Evolutionary conservation across 2,113 vertebrate genomes (phyloP).

Genomic region (Erythrolamprus reginae): DNA sequence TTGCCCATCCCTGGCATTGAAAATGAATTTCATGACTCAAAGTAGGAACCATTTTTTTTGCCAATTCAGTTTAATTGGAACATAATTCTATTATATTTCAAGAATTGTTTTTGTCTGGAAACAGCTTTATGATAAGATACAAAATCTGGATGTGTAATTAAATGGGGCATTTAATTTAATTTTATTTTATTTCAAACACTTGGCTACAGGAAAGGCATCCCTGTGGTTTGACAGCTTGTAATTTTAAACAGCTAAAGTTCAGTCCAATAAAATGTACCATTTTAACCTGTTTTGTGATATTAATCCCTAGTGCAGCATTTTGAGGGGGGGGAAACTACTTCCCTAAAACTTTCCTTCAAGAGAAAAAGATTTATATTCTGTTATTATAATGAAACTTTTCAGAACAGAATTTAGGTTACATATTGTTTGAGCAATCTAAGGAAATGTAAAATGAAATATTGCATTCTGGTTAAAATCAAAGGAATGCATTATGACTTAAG

Average conservation of each 20-base stretch:
- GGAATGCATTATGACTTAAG: constrained; percentile 14
- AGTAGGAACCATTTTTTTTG: constrained; percentile 15
- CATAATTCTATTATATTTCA: constrained; percentile 24
- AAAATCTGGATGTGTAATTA: constrained; percentile 30
- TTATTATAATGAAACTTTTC: constrained; percentile 1
- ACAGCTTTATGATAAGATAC: constrained; percentile 21
- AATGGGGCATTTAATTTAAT: constrained; percentile 26
- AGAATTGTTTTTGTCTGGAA: constrained; percentile 25
- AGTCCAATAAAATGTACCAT: constrained; percentile 21
- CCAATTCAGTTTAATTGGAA: constrained; percentile 25
- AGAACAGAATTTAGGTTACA: not conserved
- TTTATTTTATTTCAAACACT: constrained; percentile 18
- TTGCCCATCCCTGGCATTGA: not conserved
- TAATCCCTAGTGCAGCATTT: not conserved
- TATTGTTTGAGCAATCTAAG: not conserved
- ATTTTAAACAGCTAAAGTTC: constrained; percentile 27
- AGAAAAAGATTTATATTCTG: not conserved
- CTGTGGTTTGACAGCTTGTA: constrained; percentile 16
- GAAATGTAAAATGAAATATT: constrained; percentile 2
- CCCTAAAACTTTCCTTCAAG: not conserved
- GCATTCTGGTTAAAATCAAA: constrained; percentile 15
- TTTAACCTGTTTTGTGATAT: constrained; percentile 10
- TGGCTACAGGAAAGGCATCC: constrained; percentile 5
- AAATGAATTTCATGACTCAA: constrained; percentile 23
- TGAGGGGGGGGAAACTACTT: not conserved